Evolutionary conservation across 2,113 vertebrate species (phyloP), one percentile per base, ranked within the genome.

Genomic region (Erinaceus europaeus): DNA sequence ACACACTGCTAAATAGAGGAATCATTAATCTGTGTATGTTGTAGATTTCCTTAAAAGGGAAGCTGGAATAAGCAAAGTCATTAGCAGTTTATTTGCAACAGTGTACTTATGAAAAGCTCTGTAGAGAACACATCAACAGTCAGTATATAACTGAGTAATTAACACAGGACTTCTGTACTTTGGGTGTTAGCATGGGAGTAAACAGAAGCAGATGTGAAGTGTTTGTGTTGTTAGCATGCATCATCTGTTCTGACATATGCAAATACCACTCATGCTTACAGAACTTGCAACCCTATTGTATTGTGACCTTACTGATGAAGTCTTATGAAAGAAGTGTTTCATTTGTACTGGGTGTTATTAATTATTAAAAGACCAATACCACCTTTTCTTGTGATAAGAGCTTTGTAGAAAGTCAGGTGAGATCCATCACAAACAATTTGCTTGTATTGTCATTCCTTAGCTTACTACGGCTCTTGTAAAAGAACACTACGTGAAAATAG

Each of bases 41-140:
- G 95, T 94, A 95, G 88, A 94, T 95, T 97, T 97, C 95, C 95
- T 97, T 97, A 93, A 96, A 96, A 97, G 96, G 94, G 84, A 88
- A 87, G 90, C 92, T 97, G 87, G 92, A 95, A 96, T 96, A 97
- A 97, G 96, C 95, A 96, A 96, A 97, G 95, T 97, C 96, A 97
- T 98, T 98, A 98, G 96, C 97, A 97, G 96, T 97, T 97, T 97
- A 96, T 98, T 97, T 97, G 96, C 95, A 97, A 95, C 95, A 92
- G 93, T 96, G 94, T 96, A 97, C 97, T 97, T 96, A 96, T 95
- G 95, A 96, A 97, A 90, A 96, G 95, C 97, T 97, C 96, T 93
- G 55, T 91, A 95, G 97, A 97, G 94, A 96, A 96, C 96, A 96
- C 97, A 96, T 97, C 97, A 97, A 96, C 96, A 97, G 95, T 91